Percentiles rank a stretch among this genome's conserved stretches.
These are phyloP conservation scores for Melanitta fusca DNA, from an alignment of 2,797 vertebrate species.

Conservation along the genomic window DNA sequence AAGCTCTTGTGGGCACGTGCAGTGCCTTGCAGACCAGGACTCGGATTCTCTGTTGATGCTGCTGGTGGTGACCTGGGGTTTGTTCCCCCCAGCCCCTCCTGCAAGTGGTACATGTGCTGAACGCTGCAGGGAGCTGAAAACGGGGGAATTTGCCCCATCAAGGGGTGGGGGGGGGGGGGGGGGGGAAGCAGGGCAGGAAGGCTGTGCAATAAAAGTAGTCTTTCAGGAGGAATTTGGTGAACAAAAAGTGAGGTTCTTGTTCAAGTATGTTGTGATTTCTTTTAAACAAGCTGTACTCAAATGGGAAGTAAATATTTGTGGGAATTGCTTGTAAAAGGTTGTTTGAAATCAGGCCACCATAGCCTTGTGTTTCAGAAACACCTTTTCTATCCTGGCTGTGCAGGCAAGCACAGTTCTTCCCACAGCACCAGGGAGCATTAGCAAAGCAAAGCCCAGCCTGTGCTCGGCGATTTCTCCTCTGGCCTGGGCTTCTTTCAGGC, in stretches of 20 bases:
- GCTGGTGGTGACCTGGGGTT: background rate
- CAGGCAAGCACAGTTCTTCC: background rate
- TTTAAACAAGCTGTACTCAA: background rate
- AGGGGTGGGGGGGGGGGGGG: background rate
- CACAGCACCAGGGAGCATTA: accelerated
- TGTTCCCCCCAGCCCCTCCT: background rate
- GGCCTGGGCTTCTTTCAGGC: background rate
- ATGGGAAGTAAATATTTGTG: background rate
- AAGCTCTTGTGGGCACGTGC: background rate
- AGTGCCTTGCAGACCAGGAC: background rate
- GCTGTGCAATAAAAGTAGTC: background rate
- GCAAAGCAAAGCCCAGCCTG: background rate
- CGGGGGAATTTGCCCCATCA: background rate
- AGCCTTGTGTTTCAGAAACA: background rate
- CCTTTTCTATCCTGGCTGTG: background rate
- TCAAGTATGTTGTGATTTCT: conserved; percentile 21
- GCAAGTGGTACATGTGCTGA: background rate
- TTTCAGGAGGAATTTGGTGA: conserved; percentile 3
- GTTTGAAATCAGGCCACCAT: background rate
- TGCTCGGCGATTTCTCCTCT: background rate
- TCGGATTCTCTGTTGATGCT: background rate
- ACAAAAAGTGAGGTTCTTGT: background rate
- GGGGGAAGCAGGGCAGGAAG: background rate
- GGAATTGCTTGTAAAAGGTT: background rate
- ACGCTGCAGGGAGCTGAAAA: accelerated